Conservation (phyloP, 92 coral and sea anemone genomes). For the Montipora capitata region DNA sequence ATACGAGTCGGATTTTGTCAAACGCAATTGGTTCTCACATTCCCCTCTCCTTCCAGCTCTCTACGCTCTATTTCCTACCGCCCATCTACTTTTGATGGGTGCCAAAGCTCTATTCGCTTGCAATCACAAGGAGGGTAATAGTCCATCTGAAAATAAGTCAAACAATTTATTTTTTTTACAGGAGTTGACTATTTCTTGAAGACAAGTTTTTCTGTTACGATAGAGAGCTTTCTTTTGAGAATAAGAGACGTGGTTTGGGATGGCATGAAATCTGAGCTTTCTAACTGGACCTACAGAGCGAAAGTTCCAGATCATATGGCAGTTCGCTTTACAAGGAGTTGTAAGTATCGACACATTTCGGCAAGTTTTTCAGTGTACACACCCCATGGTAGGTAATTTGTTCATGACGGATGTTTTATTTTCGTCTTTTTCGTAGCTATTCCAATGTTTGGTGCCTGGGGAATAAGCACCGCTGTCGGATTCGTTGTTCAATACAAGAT, state of each 20-base stretch:
- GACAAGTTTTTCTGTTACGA: slow-evolving; percentile 96
- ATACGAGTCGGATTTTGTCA: no score
- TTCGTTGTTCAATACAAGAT: slow-evolving; percentile 85
- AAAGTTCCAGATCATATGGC: slow-evolving; percentile 88
- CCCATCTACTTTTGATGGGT: no score
- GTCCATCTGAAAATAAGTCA: neutral
- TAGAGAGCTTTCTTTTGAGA: slow-evolving; percentile 91
- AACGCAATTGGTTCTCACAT: no score
- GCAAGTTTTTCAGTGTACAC: neutral
- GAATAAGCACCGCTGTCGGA: slow-evolving; percentile 84
- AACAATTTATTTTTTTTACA: slow-evolving; percentile 7
- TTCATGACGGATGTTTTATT: neutral
- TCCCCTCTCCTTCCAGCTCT: no score
- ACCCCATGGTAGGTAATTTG: neutral
- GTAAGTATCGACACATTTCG: slow-evolving; percentile 51
- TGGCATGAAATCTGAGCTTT: slow-evolving; percentile 89
- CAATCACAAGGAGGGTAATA: neutral
- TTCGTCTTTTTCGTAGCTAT: slow-evolving; percentile 62
- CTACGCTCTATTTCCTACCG: no score
- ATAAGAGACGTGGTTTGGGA: slow-evolving; percentile 88
- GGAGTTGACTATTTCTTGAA: slow-evolving; percentile 90
- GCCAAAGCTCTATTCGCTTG: no score
- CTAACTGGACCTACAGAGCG: slow-evolving; percentile 95
- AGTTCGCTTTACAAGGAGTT: slow-evolving; percentile 82
- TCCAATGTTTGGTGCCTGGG: slow-evolving; percentile 93